A percentile compares a stretch with the other conserved stretches of the same genome.
These are phyloP conservation scores for Danio choprae DNA, from an alignment of 2,797 vertebrate species.

Conservation along the genomic window DNA sequence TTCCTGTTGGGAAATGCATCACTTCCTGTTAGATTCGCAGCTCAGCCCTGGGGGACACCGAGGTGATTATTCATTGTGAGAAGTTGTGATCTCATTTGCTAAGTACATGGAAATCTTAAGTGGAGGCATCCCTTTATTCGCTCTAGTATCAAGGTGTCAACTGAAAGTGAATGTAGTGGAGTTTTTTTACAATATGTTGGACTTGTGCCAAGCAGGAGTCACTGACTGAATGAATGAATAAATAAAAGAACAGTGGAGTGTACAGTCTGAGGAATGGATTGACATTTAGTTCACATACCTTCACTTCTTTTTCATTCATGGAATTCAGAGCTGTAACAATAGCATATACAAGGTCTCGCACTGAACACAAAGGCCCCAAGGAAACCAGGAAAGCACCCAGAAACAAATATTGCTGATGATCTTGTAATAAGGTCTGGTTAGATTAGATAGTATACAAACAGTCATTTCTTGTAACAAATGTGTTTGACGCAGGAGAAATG, in stretches of 20 bases:
- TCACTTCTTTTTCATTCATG: slow-evolving; percentile 28
- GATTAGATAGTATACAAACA: too few relatives aligned
- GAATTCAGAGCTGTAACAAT: slow-evolving; percentile 28
- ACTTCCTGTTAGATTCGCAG: slow-evolving; percentile 55
- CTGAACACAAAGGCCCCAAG: slow-evolving; percentile 10
- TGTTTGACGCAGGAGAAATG: background rate
- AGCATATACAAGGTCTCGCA: slow-evolving; percentile 15
- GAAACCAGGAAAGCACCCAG: slow-evolving; percentile 24
- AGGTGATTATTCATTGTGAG: slow-evolving; percentile 39
- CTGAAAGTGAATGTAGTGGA: slow-evolving; percentile 9
- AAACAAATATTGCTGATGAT: background rate
- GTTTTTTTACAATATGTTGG: background rate
- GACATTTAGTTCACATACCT: slow-evolving; percentile 45
- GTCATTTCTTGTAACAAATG: too few relatives aligned
- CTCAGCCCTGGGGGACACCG: slow-evolving; percentile 31
- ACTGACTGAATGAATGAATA: slow-evolving; percentile 16
- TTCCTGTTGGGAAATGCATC: slow-evolving; percentile 59
- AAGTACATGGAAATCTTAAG: slow-evolving; percentile 6
- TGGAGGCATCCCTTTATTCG: slow-evolving; percentile 18
- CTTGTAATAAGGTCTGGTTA: too few relatives aligned
- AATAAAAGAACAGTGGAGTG: slow-evolving; percentile 30
- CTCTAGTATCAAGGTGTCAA: slow-evolving; percentile 8
- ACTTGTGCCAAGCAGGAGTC: background rate
- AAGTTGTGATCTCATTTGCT: slow-evolving; percentile 15
- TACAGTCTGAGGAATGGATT: slow-evolving; percentile 49